Conservation (phyloP, 2,888 invertebrate genomes). For the Lasiommata megera region DNA sequence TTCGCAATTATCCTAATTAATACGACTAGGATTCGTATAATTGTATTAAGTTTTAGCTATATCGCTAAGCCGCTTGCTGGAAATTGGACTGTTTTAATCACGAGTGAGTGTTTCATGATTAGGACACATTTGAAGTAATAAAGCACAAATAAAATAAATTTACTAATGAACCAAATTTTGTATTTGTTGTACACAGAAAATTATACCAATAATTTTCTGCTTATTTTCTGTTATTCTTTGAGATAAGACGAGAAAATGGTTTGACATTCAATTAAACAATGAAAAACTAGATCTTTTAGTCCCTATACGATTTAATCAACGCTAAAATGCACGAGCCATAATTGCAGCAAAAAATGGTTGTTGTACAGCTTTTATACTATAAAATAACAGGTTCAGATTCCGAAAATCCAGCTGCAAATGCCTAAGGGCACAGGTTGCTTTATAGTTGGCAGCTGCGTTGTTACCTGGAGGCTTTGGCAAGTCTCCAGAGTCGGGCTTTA, state of each 20-base stretch:
- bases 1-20: neutral
- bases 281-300: too few relatives aligned
- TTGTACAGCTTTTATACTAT: too few relatives aligned
- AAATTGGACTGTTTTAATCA: neutral
- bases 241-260: too few relatives aligned
- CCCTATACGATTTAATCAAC: too few relatives aligned
- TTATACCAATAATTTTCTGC: too few relatives aligned
- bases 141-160: neutral
- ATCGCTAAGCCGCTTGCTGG: neutral
- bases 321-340: too few relatives aligned
- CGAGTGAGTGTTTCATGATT: neutral
- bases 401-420: conserved; percentile 15
- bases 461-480: conserved; percentile 24
- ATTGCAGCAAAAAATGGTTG: too few relatives aligned
- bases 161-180: too few relatives aligned
- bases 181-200: too few relatives aligned
- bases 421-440: conserved; percentile 21
- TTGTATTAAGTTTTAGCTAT: neutral
- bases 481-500: conserved; percentile 15
- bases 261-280: too few relatives aligned
- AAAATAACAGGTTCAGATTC: conserved; percentile 7
- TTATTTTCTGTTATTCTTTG: too few relatives aligned
- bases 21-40: neutral
- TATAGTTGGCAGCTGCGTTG: conserved; percentile 23
- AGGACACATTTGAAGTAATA: neutral